phyloP scores from a whole-genome alignment of 2,797 vertebrate genomes.

The Steatocranus sp. region DNA sequence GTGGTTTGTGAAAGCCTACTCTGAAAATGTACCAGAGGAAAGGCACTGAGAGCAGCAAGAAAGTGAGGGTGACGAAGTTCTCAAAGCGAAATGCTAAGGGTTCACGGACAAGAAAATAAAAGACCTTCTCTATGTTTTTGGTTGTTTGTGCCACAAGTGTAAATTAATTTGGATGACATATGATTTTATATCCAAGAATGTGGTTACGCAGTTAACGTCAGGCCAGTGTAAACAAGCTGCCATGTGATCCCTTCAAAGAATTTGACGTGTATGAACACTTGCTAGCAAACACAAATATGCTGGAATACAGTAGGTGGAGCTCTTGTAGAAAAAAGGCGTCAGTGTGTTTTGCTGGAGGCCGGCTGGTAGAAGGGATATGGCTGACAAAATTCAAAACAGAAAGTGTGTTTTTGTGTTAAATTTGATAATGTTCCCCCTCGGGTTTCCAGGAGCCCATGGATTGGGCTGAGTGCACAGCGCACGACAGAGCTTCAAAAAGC shows the following conservation, averaged over 20 bases:
- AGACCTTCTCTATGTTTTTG: background rate
- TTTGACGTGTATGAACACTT: background rate
- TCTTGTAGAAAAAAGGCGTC: constrained; percentile 11
- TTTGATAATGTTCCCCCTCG: constrained; percentile 65
- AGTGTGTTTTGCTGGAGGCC: background rate
- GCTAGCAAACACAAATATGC: background rate
- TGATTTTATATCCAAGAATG: background rate
- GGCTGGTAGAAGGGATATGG: constrained; percentile 11
- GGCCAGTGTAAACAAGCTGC: background rate
- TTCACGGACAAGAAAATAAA: background rate
- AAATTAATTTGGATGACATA: background rate
- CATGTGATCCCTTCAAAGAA: background rate
- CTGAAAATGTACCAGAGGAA: constrained; percentile 49
- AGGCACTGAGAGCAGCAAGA: constrained; percentile 13
- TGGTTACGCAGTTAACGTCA: background rate
- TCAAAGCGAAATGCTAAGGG: background rate
- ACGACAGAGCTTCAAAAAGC: constrained; percentile 62
- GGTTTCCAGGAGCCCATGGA: constrained; percentile 58
- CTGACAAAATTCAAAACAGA: constrained; percentile 63
- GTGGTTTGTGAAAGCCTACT: constrained; percentile 76
- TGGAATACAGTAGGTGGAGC: constrained; percentile 17
- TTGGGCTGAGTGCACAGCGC: constrained; percentile 38
- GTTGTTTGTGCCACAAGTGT: background rate
- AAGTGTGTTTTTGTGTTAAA: constrained; percentile 67
- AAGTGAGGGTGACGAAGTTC: background rate